Percentiles rank a stretch among this genome's conserved stretches.
These are phyloP conservation scores for Yponomeuta evonymella DNA, from an alignment of 2,888 invertebrate species.

Conservation along the genomic window DNA sequence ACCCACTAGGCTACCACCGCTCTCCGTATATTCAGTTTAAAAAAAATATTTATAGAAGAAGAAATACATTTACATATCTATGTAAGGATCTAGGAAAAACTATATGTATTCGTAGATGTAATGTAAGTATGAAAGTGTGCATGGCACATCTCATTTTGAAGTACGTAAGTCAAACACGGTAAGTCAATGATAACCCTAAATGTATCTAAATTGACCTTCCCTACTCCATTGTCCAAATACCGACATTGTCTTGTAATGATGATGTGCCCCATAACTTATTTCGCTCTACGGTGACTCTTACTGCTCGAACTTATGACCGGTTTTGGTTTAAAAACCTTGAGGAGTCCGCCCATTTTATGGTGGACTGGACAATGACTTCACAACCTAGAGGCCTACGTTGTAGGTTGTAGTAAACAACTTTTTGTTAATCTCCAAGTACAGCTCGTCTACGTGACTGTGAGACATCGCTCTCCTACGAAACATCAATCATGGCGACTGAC, in stretches of 20 bases:
- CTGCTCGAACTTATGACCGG: background rate
- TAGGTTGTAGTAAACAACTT: constrained; percentile 9
- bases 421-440: background rate
- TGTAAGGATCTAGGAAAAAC: too few species aligned
- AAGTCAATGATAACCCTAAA: background rate
- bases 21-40: too few species aligned
- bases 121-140: too few species aligned
- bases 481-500: too few species aligned
- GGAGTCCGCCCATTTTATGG: background rate
- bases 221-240: background rate
- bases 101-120: too few species aligned
- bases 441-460: too few species aligned
- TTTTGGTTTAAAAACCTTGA: background rate
- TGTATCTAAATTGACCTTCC: background rate
- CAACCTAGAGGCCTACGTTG: constrained; percentile 3
- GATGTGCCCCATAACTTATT: background rate
- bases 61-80: too few species aligned
- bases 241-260: background rate
- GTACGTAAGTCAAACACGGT: background rate
- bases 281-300: background rate
- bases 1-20: too few species aligned
- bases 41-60: too few species aligned
- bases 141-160: too few species aligned
- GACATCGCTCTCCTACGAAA: too few species aligned
- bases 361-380: constrained; percentile 12